These are phyloP conservation scores for Lucilia cuprina DNA, from an alignment of 1,140 invertebrate genomes.

Conservation along the genomic window DNA sequence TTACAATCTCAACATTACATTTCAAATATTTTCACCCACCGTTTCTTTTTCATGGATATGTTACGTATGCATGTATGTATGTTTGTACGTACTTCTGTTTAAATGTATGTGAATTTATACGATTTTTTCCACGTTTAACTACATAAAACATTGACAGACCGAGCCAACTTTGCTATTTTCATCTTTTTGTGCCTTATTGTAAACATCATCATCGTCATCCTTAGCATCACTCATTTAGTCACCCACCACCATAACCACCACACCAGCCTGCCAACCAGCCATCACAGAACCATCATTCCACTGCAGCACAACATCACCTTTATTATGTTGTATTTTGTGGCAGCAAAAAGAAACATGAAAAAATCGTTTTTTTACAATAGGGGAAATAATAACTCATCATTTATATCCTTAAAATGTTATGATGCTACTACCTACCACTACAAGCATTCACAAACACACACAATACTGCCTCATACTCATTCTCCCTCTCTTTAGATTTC, in stretches of 20 bases:
- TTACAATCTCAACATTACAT: not conserved
- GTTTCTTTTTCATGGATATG: not conserved
- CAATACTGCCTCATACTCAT: not conserved
- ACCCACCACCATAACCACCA: slow-evolving; percentile 1
- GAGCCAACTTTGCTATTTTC: not conserved
- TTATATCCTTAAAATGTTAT: slow-evolving; percentile 18
- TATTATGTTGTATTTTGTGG: not conserved
- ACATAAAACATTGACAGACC: not conserved
- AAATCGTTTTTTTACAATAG: not conserved
- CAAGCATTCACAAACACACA: too few relatives aligned
- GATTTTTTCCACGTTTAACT: not conserved
- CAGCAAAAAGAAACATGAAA: not conserved
- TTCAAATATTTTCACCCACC: not conserved
- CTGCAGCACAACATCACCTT: not conserved
- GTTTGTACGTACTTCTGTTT: too few relatives aligned
- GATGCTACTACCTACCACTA: not conserved
- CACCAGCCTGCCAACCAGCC: not conserved
- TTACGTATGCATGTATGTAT: not conserved
- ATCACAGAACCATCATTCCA: not conserved
- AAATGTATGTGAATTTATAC: not conserved
- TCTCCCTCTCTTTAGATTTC: not conserved
- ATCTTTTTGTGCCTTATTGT: not conserved
- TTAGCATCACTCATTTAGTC: not conserved
- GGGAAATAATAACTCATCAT: slow-evolving; percentile 16
- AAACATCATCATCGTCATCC: not conserved